Evolutionary conservation across 2,888 invertebrate genomes (phyloP).

Genomic region (Drosophila dives): DNA sequence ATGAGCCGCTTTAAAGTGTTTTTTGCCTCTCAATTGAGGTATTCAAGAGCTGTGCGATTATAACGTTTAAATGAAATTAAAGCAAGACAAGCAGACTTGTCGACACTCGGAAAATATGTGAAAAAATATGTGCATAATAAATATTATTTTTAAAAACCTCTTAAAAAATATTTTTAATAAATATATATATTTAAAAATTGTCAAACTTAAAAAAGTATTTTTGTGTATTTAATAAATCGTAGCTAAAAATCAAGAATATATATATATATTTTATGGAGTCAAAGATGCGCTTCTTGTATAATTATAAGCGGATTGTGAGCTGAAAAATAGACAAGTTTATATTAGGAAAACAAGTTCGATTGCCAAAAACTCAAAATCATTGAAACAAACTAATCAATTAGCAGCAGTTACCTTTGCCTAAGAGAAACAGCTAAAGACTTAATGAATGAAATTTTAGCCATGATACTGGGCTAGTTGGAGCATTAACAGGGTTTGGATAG

Average conservation of each 20-base stretch:
- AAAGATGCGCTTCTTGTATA: not conserved
- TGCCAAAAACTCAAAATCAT: not conserved
- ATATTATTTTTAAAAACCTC: not conserved
- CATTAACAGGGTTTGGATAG: not conserved
- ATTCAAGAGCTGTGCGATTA: not conserved
- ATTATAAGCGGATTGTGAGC: not conserved
- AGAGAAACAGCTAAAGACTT: slow-evolving; percentile 6
- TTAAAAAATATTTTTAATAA: too few relatives aligned
- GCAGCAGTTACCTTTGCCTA: not conserved
- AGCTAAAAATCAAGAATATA: not conserved
- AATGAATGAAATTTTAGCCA: not conserved
- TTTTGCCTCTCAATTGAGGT: not conserved
- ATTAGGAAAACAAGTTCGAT: not conserved
- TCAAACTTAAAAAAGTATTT: not conserved
- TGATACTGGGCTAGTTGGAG: not conserved
- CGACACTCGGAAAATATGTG: not conserved
- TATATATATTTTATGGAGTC: not conserved
- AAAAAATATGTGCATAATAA: not conserved
- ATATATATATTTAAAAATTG: too few relatives aligned
- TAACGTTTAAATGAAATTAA: not conserved
- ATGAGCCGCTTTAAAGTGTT: not conserved
- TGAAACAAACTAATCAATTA: slow-evolving; percentile 3
- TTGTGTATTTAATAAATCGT: not conserved
- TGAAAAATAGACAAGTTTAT: not conserved
- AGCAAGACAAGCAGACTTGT: not conserved